Evolutionary conservation across 2,797 vertebrate species (phyloP), one percentile per base, ranked within the genome.

Genomic region (Meriones psammophilus): DNA sequence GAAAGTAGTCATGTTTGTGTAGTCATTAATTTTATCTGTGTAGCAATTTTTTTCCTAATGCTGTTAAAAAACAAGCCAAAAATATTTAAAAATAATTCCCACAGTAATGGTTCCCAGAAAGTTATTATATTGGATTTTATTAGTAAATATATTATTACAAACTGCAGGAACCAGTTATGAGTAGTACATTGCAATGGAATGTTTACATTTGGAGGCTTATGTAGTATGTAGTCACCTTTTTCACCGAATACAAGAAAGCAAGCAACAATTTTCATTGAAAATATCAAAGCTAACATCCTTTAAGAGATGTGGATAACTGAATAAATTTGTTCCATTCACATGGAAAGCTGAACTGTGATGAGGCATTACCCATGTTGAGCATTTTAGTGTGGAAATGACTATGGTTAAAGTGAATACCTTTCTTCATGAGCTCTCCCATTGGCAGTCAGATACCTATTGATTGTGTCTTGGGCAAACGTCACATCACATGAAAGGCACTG

Each of bases 11-110:
- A 26, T 69, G 39, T 81, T 50, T 46, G 54, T 9, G 22, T 24
- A 89, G 80, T 77, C 54, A 80, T 71, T 60, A 56, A 8, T 88
- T 94, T 94, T 56, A 93, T 94, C 78, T 50, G 20, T 77, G 12
- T 62, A 92, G 13, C 17, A 85, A 24, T 62, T 46, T 95, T 85
- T 50, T 85, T 50, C 50, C 64, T 87, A 62, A 88, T 42, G 60
- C 54, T 83, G 80, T 91, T 66, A 92, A 91, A 95, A 96, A 95
- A 96, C 17, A 94, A 74, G 8, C 88, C 28, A 62, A 91, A 92
- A 78, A 33, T 42, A 0, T 68, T 94, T 90, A 88, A 17, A 81
- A 88, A 33, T 88, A 84, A 77, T 95, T 15, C 17, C 60, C 58
- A 74, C 39, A 73, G 18, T 46, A 68, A 7, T 83, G 30, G 15